Evolutionary conservation across 2,888 invertebrate genomes (phyloP).

Genomic region (Spisula solida): DNA sequence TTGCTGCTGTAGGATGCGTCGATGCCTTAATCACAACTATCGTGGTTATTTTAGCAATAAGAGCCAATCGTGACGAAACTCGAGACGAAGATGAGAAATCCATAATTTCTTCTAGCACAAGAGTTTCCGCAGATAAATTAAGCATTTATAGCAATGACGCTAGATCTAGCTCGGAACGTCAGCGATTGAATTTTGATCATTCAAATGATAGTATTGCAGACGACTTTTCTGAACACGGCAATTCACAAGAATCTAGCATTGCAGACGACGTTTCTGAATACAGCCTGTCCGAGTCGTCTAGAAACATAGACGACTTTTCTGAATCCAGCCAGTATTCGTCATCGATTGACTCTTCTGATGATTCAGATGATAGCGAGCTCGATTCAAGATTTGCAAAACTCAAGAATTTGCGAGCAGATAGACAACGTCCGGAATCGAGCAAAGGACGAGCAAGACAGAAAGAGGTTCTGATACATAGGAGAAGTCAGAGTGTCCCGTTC

Average conservation of each 20-base stretch:
- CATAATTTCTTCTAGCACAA: constrained; percentile 10
- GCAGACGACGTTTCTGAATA: constrained; percentile 1
- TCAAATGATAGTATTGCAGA: neutral
- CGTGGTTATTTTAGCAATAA: constrained; percentile 34
- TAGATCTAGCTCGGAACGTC: neutral
- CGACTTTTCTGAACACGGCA: too few species aligned
- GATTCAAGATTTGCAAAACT: constrained; percentile 26
- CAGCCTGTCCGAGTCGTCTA: neutral
- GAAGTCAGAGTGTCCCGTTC: constrained; percentile 17
- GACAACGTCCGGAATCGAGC: neutral
- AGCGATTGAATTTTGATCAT: neutral
- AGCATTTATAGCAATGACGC: neutral
- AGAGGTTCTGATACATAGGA: neutral
- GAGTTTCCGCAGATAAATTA: neutral
- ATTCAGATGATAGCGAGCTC: constrained; percentile 37
- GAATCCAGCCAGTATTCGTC: too few species aligned
- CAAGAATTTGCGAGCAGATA: neutral
- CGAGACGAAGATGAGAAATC: neutral
- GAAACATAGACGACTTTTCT: too few species aligned
- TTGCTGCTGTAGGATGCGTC: constrained; percentile 41
- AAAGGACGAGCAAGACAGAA: neutral
- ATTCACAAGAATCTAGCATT: neutral
- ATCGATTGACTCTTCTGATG: neutral
- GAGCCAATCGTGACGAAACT: neutral
- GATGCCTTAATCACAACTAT: constrained; percentile 40